Evolutionary conservation across 2,113 vertebrate species (phyloP), one percentile per base, ranked within the genome.

Genomic region (Ammodytes dubius): DNA sequence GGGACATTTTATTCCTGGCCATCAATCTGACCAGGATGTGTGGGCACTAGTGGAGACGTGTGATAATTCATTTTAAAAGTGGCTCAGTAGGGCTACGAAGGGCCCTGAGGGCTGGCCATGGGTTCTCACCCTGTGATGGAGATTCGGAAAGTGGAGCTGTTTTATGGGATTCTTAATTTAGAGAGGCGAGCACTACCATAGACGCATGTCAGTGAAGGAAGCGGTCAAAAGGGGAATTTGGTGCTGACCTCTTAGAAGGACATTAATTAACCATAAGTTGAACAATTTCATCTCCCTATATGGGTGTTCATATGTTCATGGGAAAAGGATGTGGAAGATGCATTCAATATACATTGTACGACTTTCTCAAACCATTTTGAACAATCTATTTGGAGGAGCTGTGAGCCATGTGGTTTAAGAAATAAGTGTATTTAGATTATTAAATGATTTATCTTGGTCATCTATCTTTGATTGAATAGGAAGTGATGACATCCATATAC

Each of bases 51-150:
- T 87, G 86, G 81, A 84, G 91, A 92, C 79, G 50, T 27, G 81
- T 88, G 82, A 83, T 93, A 92, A n/a, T 94, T 95, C 82, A 94
- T 77, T 52, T 90, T 90, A 94, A 92, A 89, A 85, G 85, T 90
- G 85, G 14, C 63, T 84, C 82, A 49, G 74, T 73, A 27, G 78
- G 71, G 84, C 84, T 87, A 66, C 13, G 27, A 74, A 65, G 77
- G 45, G 74, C 89, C 90, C 81, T 87, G 76, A 92, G 61, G 83
- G 60, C 49, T 88, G 79, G 84, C 74, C 93, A 92, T 89, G 78
- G 84, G 78, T 79, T 84, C 79, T 84, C 86, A 86, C 79, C 83
- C 86, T 82, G 78, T 88, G 87, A 94, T 66, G 86, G 80, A 94
- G 84, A 85, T 88, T 87, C 88, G 84, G 84, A 90, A 90, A 89